Evolutionary conservation across 2,113 vertebrate genomes (phyloP).

Genomic region (Donacobius atricapilla): DNA sequence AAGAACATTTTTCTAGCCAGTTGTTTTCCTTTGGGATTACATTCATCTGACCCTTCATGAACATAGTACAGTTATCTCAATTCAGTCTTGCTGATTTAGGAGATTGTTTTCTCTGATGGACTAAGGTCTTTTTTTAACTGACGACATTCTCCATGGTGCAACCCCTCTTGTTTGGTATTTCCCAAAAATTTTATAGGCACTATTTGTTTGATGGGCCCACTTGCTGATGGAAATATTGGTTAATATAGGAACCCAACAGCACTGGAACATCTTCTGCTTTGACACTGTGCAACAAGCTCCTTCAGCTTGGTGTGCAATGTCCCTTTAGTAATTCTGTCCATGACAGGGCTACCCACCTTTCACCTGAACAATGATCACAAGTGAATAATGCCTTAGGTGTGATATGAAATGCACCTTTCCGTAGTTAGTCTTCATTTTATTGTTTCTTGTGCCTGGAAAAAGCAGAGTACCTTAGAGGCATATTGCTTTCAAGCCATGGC

Average conservation of each 20-base stretch:
- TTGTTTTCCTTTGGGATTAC: background rate
- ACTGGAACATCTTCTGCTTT: background rate
- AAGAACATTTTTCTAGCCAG: background rate
- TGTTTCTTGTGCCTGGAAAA: background rate
- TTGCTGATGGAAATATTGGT: background rate
- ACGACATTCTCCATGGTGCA: background rate
- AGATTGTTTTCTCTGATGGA: background rate
- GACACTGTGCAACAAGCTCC: fast-evolving
- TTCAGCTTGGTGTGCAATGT: background rate
- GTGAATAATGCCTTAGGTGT: background rate
- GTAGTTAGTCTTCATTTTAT: background rate
- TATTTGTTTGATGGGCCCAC: background rate
- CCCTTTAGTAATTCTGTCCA: background rate
- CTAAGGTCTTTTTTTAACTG: background rate
- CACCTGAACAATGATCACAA: background rate
- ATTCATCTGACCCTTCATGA: background rate
- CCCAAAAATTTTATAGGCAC: background rate
- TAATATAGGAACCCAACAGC: background rate
- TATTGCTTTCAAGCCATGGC: background rate
- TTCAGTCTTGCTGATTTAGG: background rate
- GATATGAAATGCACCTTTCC: background rate
- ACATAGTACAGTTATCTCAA: background rate
- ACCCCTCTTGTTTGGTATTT: background rate
- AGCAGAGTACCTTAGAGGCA: background rate
- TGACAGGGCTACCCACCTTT: background rate